phyloP scores from a whole-genome alignment of 2,797 vertebrate genomes.

The Cuniculus paca region DNA sequence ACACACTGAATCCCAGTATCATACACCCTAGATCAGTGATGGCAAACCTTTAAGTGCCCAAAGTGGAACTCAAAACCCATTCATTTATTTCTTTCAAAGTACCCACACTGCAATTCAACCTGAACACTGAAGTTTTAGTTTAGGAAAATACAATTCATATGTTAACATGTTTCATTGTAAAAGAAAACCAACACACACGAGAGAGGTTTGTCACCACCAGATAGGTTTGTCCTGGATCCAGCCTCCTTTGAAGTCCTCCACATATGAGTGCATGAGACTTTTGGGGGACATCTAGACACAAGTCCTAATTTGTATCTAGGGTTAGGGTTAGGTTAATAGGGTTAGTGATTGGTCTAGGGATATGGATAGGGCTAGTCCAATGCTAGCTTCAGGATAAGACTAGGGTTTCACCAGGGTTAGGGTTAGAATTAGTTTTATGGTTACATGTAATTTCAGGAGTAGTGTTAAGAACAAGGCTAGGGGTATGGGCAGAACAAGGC shows the following conservation, averaged over 20 bases:
- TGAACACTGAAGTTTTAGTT: background rate
- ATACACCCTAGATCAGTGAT: background rate
- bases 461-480: too few species aligned
- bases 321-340: too few species aligned
- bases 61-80: background rate
- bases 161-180: background rate
- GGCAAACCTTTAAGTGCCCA: background rate
- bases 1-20: background rate
- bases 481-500: too few species aligned
- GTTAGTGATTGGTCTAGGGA: too few species aligned
- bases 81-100: background rate
- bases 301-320: background rate
- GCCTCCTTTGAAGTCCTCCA: background rate
- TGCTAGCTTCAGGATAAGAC: too few species aligned
- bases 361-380: too few species aligned
- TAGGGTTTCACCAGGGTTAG: too few species aligned
- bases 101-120: background rate
- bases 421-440: too few species aligned
- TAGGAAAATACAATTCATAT: too few species aligned
- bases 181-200: background rate
- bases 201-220: background rate
- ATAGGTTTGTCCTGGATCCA: background rate
- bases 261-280: background rate
- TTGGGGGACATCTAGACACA: background rate
- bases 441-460: too few species aligned